Evolutionary conservation across 2,113 vertebrate species (phyloP).

Genomic region (Corythaixoides concolor): DNA sequence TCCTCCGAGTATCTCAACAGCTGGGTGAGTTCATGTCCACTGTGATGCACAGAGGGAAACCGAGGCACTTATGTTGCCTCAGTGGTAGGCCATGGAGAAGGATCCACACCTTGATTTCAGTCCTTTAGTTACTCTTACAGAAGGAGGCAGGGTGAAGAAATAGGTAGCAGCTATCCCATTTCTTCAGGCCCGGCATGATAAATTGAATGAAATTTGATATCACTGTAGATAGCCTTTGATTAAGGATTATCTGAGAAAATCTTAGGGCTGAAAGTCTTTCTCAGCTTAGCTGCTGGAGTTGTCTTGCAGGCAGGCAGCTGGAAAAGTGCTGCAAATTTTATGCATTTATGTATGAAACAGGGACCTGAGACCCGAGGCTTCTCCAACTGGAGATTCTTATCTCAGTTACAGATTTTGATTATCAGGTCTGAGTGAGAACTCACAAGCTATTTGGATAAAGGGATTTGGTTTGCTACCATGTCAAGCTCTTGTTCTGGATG

Average conservation of each 20-base stretch:
- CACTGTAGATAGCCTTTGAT: not conserved
- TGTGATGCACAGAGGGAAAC: not conserved
- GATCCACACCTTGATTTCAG: not conserved
- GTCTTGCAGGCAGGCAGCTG: not conserved
- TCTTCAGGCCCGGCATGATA: not conserved
- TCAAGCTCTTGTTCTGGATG: not conserved
- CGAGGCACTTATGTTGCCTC: not conserved
- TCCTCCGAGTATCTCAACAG: not conserved
- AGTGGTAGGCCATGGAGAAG: not conserved
- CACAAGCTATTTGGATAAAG: not conserved
- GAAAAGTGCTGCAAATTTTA: slow-evolving; percentile 4
- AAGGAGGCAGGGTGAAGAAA: not conserved
- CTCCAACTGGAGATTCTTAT: slow-evolving; percentile 20
- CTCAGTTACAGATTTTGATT: slow-evolving; percentile 1
- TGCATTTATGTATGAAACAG: slow-evolving; percentile 26
- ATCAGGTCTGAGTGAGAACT: not conserved
- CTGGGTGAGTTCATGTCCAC: not conserved
- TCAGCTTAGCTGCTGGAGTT: not conserved
- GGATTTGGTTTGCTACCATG: not conserved
- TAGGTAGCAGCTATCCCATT: not conserved
- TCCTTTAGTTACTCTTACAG: not conserved
- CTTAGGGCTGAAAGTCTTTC: not conserved
- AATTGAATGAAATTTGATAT: not conserved
- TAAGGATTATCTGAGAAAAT: slow-evolving; percentile 36
- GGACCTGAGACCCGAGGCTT: not conserved